Conservation (phyloP, 2,888 invertebrate genomes). For the Peribatodes rhomboidaria region DNA sequence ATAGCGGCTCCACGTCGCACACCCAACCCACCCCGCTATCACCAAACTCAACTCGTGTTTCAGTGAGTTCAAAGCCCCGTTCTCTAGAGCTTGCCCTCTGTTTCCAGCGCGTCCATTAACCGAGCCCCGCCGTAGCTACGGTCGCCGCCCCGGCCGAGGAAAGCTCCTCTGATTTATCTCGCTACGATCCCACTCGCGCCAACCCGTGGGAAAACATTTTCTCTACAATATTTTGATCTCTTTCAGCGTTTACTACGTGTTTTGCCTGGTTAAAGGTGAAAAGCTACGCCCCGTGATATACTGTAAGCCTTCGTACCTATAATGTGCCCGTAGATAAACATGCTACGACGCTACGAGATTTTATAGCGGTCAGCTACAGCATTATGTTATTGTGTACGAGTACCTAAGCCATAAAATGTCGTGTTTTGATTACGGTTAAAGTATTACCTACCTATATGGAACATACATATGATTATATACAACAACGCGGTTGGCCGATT, state of each 20-base stretch:
- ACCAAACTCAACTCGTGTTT: too few relatives aligned
- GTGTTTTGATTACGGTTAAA: neutral
- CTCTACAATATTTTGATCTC: constrained; percentile 44
- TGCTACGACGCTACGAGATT: constrained; percentile 29
- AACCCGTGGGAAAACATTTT: constrained; percentile 50
- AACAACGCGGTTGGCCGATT: too few relatives aligned
- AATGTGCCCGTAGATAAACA: constrained; percentile 12
- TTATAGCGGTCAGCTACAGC: constrained; percentile 16
- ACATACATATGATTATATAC: too few relatives aligned
- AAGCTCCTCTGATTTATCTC: constrained; percentile 70
- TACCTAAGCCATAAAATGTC: constrained; percentile 3
- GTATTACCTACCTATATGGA: neutral
- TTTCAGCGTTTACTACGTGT: constrained; percentile 41
- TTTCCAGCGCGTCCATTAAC: constrained; percentile 59
- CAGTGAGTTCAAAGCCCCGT: too few relatives aligned
- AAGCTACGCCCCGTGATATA: constrained; percentile 30
- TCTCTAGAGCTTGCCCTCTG: constrained; percentile 15
- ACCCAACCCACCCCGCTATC: too few relatives aligned
- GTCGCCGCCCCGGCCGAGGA: constrained; percentile 70
- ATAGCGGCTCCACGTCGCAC: too few relatives aligned
- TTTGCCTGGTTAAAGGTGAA: constrained; percentile 34
- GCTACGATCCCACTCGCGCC: constrained; percentile 30
- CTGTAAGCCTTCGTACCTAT: constrained; percentile 14
- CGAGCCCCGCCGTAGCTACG: constrained; percentile 70
- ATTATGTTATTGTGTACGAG: constrained; percentile 9